phyloP scores from a whole-genome alignment of 2,888 invertebrate genomes.

The Caenorhabditis sp. region DNA sequence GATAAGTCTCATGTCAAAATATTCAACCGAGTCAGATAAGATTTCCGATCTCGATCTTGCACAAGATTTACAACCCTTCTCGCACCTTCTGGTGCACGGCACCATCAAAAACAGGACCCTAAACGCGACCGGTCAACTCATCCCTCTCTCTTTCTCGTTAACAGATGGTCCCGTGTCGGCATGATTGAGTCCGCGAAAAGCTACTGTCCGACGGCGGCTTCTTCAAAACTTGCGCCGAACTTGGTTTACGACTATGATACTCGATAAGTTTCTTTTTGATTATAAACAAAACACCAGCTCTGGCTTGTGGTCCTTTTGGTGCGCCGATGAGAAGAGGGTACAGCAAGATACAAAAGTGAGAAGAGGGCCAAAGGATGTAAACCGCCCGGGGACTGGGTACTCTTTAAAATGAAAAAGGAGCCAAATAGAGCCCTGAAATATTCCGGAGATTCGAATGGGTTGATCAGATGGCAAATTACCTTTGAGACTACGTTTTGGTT shows the following conservation, averaged over 20 bases:
- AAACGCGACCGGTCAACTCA: slow-evolving; percentile 58
- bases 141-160: slow-evolving; percentile 7
- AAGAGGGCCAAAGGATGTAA: too few relatives aligned
- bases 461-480: too few relatives aligned
- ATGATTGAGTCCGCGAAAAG: slow-evolving; percentile 50
- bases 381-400: too few relatives aligned
- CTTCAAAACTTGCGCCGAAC: slow-evolving; percentile 14
- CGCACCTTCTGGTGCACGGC: too few relatives aligned
- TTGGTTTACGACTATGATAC: slow-evolving; percentile 28
- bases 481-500: too few relatives aligned
- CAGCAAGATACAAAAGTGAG: too few relatives aligned
- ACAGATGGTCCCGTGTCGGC: slow-evolving; percentile 47
- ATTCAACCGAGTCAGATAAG: background rate
- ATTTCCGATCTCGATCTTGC: background rate
- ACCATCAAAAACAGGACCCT: slow-evolving; percentile 28
- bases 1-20: too few relatives aligned
- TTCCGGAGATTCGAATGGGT: too few relatives aligned
- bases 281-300: slow-evolving; percentile 38
- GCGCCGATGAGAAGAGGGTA: too few relatives aligned
- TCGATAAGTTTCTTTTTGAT: background rate
- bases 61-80: slow-evolving; percentile 32
- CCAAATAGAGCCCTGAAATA: too few relatives aligned
- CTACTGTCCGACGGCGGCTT: slow-evolving; percentile 36
- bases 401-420: too few relatives aligned
- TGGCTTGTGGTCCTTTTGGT: too few relatives aligned